Conservation (phyloP, 2,888 invertebrate genomes). For the Myopa tessellatipennis region DNA sequence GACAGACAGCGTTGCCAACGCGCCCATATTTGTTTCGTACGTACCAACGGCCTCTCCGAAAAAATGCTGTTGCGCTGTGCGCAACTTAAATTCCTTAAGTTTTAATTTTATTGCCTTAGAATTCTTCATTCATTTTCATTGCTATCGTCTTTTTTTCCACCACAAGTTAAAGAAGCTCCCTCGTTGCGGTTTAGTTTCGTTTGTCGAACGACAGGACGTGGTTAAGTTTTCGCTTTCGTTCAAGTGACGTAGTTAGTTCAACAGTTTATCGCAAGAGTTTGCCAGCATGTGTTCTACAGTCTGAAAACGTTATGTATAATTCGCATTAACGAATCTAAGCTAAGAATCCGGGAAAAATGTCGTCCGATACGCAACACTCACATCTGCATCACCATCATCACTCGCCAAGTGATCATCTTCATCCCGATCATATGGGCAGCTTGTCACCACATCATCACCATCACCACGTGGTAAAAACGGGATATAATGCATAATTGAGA, state of each 20-base stretch:
- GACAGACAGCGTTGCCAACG: conserved; percentile 57
- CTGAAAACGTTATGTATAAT: neutral
- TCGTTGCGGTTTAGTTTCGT: conserved; percentile 49
- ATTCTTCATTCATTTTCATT: conserved; percentile 26
- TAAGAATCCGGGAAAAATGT: neutral
- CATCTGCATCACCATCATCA: conserved; percentile 61
- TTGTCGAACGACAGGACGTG: conserved; percentile 24
- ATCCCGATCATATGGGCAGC: conserved; percentile 52
- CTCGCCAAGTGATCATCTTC: conserved; percentile 51
- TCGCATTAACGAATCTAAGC: too few species aligned
- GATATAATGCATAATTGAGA: neutral
- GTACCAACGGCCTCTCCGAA: neutral
- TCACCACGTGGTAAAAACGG: conserved; percentile 60
- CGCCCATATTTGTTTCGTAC: conserved; percentile 55
- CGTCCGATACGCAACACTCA: conserved; percentile 49
- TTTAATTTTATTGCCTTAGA: conserved; percentile 43
- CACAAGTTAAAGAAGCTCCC: neutral
- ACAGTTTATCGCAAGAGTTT: too few species aligned
- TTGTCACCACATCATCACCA: conserved; percentile 63
- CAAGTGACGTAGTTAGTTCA: too few species aligned
- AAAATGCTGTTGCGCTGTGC: conserved; percentile 54
- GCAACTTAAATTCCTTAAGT: conserved; percentile 59
- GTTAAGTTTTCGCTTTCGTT: neutral
- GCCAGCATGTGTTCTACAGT: too few species aligned
- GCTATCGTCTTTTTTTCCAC: neutral